Evolutionary conservation across 2,113 vertebrate genomes (phyloP), one percentile per base, ranked within the genome.

Genomic region (Ceyx margarethae): DNA sequence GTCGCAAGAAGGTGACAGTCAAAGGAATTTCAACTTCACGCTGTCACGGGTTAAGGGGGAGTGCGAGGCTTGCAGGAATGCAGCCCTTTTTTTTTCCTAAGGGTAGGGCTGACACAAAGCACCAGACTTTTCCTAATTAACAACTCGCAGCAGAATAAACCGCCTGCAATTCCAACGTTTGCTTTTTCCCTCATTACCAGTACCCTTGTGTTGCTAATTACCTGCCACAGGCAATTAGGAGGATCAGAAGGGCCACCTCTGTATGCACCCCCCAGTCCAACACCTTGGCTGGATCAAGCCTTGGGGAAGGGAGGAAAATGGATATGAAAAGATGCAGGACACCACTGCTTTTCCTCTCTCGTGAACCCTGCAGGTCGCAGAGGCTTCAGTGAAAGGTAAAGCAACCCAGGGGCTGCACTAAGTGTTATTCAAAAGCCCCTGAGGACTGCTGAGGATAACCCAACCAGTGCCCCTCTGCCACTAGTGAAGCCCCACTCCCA

Each of bases 191-290:
- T 91, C 65, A 56, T 91, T 91, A 85, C 35, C 50, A 6, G 8
- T 26, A 82, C 43, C 51, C 65, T 64, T 29, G 40, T 82, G 79
- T 37, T 66, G 64, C 69, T 94, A 87, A 87, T 85, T 80, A 77
- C 40, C 35, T 69, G 75, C 67, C 53, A 87, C 15, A 74, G 81
- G 37, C 77, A 89, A 94, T 89, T 84, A 90, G 3, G 3, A 68
- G 76, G 22, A 94, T 76, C 79, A 72, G 75, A 94, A 87, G 20
- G 72, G 48, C 51, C 85, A 69, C 23, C 60, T 67, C 7, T n/a
- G 11, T 29, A 51, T 0, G 1, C 13, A 53, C 3, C 14, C 43
- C 28, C 26, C 11, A 17, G 15, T 56, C 21, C 75, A 77, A 10
- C 48, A 21, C 23, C 43, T 71, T 54, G 68, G 29, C 45, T 74